These are phyloP conservation scores for Tineola bisselliella DNA, from an alignment of 2,888 invertebrate genomes.

Conservation along the genomic window DNA sequence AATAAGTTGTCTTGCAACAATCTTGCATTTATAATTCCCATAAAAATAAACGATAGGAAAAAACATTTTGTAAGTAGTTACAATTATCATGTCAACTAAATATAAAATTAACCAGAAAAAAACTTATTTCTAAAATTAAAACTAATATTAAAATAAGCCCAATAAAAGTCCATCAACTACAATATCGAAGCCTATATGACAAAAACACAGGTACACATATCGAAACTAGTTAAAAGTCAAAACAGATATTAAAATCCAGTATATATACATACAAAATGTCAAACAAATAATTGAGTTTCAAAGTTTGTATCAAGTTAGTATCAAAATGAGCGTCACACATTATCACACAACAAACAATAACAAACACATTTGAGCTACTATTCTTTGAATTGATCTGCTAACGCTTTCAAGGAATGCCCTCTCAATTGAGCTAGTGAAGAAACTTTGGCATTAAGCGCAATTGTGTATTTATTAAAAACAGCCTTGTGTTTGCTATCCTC, in stretches of 20 bases:
- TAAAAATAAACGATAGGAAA: neutral
- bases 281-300: neutral
- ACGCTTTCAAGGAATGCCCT: slow-evolving; percentile 37
- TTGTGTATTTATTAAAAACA: slow-evolving; percentile 73
- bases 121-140: neutral
- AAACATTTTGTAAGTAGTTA: neutral
- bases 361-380: neutral
- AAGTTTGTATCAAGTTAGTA: no score
- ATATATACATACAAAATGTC: neutral
- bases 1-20: neutral
- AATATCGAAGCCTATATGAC: neutral
- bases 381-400: slow-evolving; percentile 22
- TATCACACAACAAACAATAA: neutral
- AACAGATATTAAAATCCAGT: neutral
- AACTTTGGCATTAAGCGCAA: slow-evolving; percentile 69
- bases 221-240: neutral
- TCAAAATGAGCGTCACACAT: no score
- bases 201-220: slow-evolving; percentile 9
- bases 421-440: slow-evolving; percentile 72
- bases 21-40: neutral
- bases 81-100: slow-evolving; percentile 1
- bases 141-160: neutral
- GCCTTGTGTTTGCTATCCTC: slow-evolving; percentile 76
- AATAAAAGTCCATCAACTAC: neutral
- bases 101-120: neutral